A percentile compares a stretch with the other conserved stretches of the same genome.
These are phyloP conservation scores for Pao palembangensis DNA, from an alignment of 2,113 vertebrate species.

Conservation along the genomic window DNA sequence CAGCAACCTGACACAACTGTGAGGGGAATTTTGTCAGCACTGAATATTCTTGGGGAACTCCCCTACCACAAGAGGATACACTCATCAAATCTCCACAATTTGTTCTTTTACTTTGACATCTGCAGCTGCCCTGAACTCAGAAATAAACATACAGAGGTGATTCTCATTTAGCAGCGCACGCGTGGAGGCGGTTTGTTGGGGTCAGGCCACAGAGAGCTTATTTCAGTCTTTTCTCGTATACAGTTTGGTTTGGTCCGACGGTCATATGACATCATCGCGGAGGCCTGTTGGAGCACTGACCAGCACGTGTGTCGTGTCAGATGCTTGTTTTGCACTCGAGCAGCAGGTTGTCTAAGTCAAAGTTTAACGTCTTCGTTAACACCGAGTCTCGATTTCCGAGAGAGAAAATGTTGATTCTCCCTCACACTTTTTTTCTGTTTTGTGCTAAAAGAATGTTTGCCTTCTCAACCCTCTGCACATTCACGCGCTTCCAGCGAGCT, in stretches of 20 bases:
- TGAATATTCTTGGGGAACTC: too few relatives aligned
- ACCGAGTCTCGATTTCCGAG: too few relatives aligned
- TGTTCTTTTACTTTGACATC: neutral
- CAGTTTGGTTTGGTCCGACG: conserved; percentile 58
- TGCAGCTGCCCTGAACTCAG: neutral
- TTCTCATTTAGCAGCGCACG: conserved; percentile 19
- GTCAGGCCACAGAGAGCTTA: conserved; percentile 40
- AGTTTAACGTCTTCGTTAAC: neutral
- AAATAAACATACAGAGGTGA: conserved; percentile 6
- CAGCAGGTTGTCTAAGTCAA: neutral
- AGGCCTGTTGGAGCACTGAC: conserved; percentile 27
- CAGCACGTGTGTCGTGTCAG: conserved; percentile 47
- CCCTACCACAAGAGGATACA: too few relatives aligned
- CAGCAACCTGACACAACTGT: too few relatives aligned
- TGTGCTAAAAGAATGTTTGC: conserved; percentile 6
- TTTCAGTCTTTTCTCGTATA: conserved; percentile 30
- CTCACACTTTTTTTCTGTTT: neutral
- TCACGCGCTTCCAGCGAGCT: conserved; percentile 6
- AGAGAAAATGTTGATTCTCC: conserved; percentile 4
- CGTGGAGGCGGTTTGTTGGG: neutral
- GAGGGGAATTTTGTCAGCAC: too few relatives aligned
- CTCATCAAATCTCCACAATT: too few relatives aligned
- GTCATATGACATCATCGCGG: conserved; percentile 41
- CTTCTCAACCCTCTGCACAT: conserved; percentile 10
- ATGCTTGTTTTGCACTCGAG: conserved; percentile 4